These are phyloP conservation scores for Phataginus tetradactyla DNA, from an alignment of 2,797 vertebrate species.

Conservation along the genomic window DNA sequence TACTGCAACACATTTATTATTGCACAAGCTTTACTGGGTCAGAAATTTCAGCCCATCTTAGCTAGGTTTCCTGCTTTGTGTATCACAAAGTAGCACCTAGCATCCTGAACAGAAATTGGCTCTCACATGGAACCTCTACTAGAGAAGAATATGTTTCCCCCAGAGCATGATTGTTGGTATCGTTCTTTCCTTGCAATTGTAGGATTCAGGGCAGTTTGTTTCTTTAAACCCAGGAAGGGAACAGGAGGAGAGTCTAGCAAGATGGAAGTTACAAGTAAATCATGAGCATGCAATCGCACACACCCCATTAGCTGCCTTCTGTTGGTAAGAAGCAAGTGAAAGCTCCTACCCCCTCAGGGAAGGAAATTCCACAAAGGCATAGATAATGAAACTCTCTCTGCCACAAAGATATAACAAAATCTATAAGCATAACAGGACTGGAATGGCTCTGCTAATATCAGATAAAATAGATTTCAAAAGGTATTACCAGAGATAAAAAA, in stretches of 20 bases:
- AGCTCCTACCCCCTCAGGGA: not conserved
- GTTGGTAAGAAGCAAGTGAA: not conserved
- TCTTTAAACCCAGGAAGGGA: not conserved
- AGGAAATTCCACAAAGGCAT: not conserved
- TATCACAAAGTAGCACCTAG: not conserved
- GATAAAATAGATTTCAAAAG: not conserved
- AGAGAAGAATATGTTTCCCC: not conserved
- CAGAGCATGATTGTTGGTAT: fast-evolving
- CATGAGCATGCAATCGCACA: fast-evolving
- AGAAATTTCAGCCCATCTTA: not conserved
- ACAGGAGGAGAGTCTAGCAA: not conserved
- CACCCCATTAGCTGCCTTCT: not conserved
- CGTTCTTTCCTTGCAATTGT: not conserved
- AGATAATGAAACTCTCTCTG: not conserved
- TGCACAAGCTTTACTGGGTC: not conserved
- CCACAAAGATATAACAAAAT: not conserved
- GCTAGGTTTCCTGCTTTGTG: not conserved
- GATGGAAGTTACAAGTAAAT: not conserved
- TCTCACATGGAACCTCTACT: not conserved
- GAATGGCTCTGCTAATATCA: not conserved
- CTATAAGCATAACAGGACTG: not conserved
- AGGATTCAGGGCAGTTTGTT: not conserved
- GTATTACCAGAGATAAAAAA: not conserved
- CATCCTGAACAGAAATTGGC: not conserved
- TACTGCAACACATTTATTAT: no score